phyloP scores from a whole-genome alignment of 2,113 vertebrate species.

The Mormoops blainvillei region DNA sequence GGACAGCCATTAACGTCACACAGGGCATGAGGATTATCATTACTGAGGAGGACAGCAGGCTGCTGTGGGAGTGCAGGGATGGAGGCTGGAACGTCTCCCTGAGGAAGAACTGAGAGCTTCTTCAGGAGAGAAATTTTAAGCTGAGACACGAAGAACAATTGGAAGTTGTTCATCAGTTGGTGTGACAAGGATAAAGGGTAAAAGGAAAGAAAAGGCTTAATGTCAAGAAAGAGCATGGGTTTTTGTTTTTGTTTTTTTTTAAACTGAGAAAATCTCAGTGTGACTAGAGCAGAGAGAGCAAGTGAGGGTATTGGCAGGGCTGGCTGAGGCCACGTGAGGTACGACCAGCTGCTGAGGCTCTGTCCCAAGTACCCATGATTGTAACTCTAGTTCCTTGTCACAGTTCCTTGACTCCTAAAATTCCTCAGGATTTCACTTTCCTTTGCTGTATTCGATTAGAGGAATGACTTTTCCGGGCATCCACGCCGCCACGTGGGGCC shows the following conservation, averaged over 20 bases:
- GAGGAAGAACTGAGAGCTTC: background rate
- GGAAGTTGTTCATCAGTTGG: background rate
- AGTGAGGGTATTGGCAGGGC: rapidly evolving
- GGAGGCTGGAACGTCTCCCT: background rate
- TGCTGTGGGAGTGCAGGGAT: background rate
- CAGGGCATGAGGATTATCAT: background rate
- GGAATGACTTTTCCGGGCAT: background rate
- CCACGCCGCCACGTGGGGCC: too few species aligned
- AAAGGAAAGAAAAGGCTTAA: background rate
- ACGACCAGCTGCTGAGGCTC: background rate
- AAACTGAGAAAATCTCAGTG: background rate
- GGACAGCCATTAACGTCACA: background rate
- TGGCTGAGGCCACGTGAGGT: rapidly evolving
- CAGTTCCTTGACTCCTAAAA: background rate
- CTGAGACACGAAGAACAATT: background rate
- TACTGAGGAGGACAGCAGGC: background rate
- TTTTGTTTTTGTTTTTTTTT: too few species aligned
- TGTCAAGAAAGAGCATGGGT: background rate
- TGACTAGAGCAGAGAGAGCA: background rate
- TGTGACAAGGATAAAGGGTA: background rate
- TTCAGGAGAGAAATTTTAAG: background rate
- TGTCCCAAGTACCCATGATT: background rate
- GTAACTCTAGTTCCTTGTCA: background rate
- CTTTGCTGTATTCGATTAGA: background rate
- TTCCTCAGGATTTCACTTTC: background rate